A percentile compares a stretch with the other conserved stretches of the same genome.
Evolutionary conservation across 2,888 invertebrate species (phyloP).

Genomic region (Arctia plantaginis): DNA sequence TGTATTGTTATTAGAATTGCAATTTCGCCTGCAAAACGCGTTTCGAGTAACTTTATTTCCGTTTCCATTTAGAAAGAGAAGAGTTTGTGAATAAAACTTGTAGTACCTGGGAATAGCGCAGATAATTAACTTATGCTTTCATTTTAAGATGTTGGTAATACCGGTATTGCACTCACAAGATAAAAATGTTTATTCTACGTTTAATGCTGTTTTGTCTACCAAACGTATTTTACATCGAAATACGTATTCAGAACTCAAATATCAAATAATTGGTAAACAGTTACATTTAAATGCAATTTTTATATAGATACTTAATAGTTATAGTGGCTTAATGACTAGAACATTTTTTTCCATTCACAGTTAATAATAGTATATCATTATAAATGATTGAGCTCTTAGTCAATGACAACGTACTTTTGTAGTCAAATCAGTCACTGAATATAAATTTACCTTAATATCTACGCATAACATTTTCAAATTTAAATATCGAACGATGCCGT

Average conservation of each 20-base stretch:
- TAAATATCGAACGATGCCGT: constrained; percentile 10
- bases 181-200: not conserved
- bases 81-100: not conserved
- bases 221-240: not conserved
- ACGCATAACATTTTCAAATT: constrained; percentile 1
- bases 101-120: not conserved
- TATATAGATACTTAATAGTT: no score
- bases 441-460: not conserved
- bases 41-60: constrained; percentile 12
- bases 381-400: not conserved
- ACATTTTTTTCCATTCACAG: not conserved
- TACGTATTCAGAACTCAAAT: not conserved
- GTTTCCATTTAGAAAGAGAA: not conserved
- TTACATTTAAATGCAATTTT: no score
- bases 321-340: not conserved
- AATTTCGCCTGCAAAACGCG: constrained; percentile 35
- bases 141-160: not conserved
- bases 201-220: not conserved
- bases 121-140: not conserved
- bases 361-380: not conserved
- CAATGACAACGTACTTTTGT: not conserved
- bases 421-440: not conserved
- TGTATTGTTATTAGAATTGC: constrained; percentile 47
- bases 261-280: no score
- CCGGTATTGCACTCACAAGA: not conserved